A percentile compares a stretch with the other conserved stretches of the same genome.
Evolutionary conservation across 2,888 invertebrate genomes (phyloP).

Genomic region (Shargacucullia verbasci): DNA sequence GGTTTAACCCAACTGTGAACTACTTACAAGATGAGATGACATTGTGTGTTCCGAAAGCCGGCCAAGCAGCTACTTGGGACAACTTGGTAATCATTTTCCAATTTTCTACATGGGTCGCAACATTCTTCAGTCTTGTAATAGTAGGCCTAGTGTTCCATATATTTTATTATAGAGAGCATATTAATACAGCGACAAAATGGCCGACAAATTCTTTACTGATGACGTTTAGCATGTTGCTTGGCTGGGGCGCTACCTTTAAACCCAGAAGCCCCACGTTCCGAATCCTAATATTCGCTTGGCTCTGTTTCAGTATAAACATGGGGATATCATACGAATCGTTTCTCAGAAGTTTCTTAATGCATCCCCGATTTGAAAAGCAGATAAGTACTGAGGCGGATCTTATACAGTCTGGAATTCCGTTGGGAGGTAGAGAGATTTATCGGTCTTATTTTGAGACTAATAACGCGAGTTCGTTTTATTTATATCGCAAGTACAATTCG

Average conservation of each 20-base stretch:
- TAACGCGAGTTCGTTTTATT: slow-evolving; percentile 84
- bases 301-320: slow-evolving; percentile 85
- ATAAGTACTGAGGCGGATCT: slow-evolving; percentile 83
- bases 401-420: slow-evolving; percentile 78
- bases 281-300: slow-evolving; percentile 82
- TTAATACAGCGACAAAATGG: slow-evolving; percentile 74
- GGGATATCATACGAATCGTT: slow-evolving; percentile 86
- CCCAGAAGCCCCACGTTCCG: slow-evolving; percentile 81
- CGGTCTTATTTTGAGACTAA: slow-evolving; percentile 85
- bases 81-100: slow-evolving; percentile 85
- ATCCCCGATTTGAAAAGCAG: slow-evolving; percentile 86
- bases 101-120: slow-evolving; percentile 83
- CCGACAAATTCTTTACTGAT: slow-evolving; percentile 83
- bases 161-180: slow-evolving; percentile 76
- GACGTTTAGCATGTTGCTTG: slow-evolving; percentile 84
- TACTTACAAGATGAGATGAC: slow-evolving; percentile 87
- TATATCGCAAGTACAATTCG: slow-evolving; percentile 83
- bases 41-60: slow-evolving; percentile 82
- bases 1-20: slow-evolving; percentile 83
- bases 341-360: slow-evolving; percentile 86
- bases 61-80: slow-evolving; percentile 81
- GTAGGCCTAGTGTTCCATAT: slow-evolving; percentile 81
- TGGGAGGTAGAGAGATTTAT: slow-evolving; percentile 86
- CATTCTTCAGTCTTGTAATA: slow-evolving; percentile 72
- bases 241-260: slow-evolving; percentile 81